Evolutionary conservation across 2,113 vertebrate genomes (phyloP), one percentile per base, ranked within the genome.

Genomic region (Casuarius casuarius): DNA sequence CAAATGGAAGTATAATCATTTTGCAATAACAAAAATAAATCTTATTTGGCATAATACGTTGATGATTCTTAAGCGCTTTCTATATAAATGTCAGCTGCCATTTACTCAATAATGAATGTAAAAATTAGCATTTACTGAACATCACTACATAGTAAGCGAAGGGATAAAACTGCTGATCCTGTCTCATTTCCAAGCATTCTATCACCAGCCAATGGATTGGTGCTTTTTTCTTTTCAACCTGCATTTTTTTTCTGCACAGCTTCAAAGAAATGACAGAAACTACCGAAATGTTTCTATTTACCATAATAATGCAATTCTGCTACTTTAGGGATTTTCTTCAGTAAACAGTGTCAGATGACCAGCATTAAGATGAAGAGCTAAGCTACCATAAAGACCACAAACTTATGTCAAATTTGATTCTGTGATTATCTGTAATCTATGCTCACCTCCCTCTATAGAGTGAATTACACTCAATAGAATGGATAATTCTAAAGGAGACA

Each of bases 401-500:
- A 91, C 54, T 90, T 65, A 82, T 22, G 68, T 94, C 63, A 46
- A 96, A 95, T 92, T 91, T 87, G 65, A 94, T 95, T 96, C 93
- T 8, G 14, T 71, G 90, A 90, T 86, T 95, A 95, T 93, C 89
- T 67, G 84, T 92, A 92, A 93, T 95, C 97, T 96, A 52, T 67
- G 87, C 89, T 94, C 88, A 93, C 94, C 87, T 97, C 95, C 74
- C 90, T 85, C 95, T 90, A 84, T 42, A 73, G 70, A 95, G 85
- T 49, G 89, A 82, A 87, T 92, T 67, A 76, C 56, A 92, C 84
- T 95, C 92, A 91, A 94, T 67, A 73, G 62, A 91, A 95, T 54
- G 91, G 94, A 94, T 95, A 96, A 96, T 89, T 94, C 94, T 88
- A 87, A 97, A 91, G 88, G 91, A 97, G 63, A 81, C 86, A 94